Evolutionary conservation across 2,113 vertebrate species (phyloP).

Genomic region (Brachypteracias leptosomus): DNA sequence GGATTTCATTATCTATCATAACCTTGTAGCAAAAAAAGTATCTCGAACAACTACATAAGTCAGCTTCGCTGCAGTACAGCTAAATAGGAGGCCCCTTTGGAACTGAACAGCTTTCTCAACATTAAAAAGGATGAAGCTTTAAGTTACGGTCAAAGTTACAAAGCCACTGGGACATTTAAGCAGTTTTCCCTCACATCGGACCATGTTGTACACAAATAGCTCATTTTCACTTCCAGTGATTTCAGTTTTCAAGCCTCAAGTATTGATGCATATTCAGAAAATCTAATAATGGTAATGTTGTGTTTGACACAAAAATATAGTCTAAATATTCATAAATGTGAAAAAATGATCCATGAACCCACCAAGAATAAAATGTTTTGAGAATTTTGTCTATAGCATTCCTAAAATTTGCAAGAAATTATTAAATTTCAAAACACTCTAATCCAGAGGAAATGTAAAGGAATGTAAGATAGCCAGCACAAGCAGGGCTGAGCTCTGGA

Average conservation of each 20-base stretch:
- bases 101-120: neutral
- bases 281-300: neutral
- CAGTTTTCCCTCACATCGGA: neutral
- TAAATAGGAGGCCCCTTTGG: neutral
- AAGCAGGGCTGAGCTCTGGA: neutral
- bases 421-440: neutral
- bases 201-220: neutral
- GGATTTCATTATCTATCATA: slow-evolving; percentile 7
- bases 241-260: neutral
- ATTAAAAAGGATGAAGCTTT: neutral
- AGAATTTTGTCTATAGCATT: neutral
- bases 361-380: neutral
- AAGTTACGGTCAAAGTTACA: neutral
- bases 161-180: neutral
- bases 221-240: neutral
- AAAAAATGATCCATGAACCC: neutral
- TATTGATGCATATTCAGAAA: neutral
- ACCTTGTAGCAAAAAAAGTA: neutral
- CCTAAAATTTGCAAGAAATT: neutral
- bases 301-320: neutral
- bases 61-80: neutral
- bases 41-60: neutral
- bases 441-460: neutral
- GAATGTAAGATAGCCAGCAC: neutral
- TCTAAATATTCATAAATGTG: neutral